Evolutionary conservation across 2,797 vertebrate species (phyloP).

Genomic region (Podarcis siculus): DNA sequence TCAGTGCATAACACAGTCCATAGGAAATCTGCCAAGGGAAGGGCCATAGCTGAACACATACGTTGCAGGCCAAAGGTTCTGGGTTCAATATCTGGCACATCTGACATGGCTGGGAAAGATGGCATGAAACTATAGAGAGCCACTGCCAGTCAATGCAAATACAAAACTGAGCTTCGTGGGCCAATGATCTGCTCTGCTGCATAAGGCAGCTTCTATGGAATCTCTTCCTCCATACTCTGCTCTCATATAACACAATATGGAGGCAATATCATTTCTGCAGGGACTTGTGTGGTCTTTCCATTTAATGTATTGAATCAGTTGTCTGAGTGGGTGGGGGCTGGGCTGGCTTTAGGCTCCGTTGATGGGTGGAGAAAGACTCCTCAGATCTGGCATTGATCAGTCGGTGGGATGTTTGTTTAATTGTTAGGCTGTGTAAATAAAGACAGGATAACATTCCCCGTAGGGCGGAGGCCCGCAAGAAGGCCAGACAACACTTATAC

Average conservation of each 20-base stretch:
- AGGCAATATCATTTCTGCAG: neutral
- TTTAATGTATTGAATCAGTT: slow-evolving; percentile 25
- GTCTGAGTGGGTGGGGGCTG: neutral
- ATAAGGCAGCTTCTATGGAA: too few species aligned
- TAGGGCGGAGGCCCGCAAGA: slow-evolving; percentile 7
- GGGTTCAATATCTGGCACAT: too few species aligned
- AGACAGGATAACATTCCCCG: slow-evolving; percentile 24
- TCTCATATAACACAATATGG: neutral
- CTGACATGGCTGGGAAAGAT: too few species aligned
- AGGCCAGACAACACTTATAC: slow-evolving; percentile 28
- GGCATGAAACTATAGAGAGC: too few species aligned
- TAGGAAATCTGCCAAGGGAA: neutral
- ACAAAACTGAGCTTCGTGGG: too few species aligned
- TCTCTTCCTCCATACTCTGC: neutral
- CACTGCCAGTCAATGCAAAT: too few species aligned
- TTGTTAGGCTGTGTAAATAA: slow-evolving; percentile 30
- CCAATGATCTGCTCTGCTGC: too few species aligned
- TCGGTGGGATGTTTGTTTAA: slow-evolving; percentile 23
- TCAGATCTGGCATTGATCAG: slow-evolving; percentile 15
- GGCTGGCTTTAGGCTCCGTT: neutral
- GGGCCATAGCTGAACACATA: too few species aligned
- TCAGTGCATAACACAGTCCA: too few species aligned
- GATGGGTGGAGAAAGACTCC: neutral
- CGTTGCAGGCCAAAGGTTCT: too few species aligned
- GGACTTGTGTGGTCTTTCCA: slow-evolving; percentile 15